These are phyloP conservation scores for Odontamblyopus rebecca DNA, from an alignment of 2,797 vertebrate genomes.

Conservation along the genomic window DNA sequence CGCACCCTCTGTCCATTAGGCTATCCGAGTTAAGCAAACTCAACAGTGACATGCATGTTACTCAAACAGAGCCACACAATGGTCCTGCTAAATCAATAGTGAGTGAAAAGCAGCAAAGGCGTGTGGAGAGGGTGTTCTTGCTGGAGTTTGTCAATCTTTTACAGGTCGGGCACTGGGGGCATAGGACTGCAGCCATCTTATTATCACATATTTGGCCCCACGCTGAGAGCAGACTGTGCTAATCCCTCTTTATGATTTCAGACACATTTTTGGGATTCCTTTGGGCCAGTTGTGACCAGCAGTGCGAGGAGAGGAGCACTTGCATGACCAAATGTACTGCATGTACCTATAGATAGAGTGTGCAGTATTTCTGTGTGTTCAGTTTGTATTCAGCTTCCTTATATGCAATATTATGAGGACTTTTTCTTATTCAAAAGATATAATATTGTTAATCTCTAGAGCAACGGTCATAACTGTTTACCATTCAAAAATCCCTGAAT, in stretches of 20 bases:
- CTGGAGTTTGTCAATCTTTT: conserved; percentile 62
- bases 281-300: conserved; percentile 54
- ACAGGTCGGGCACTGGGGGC: conserved; percentile 39
- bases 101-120: conserved; percentile 60
- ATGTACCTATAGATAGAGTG: not conserved
- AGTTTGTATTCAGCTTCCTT: too few relatives aligned
- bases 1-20: conserved; percentile 28
- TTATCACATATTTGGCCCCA: conserved; percentile 62
- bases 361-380: not conserved
- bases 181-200: conserved; percentile 62
- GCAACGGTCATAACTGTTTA: too few relatives aligned
- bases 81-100: conserved; percentile 69
- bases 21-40: conserved; percentile 55
- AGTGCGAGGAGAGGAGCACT: conserved; percentile 16
- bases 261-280: conserved; percentile 72
- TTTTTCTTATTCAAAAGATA: too few relatives aligned
- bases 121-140: conserved; percentile 66
- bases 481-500: too few relatives aligned
- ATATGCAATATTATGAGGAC: too few relatives aligned
- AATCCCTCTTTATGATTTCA: conserved; percentile 75
- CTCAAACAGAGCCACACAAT: conserved; percentile 69
- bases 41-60: conserved; percentile 52
- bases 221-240: conserved; percentile 54
- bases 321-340: conserved; percentile 2
- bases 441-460: too few relatives aligned